Evolutionary conservation across 2,888 invertebrate species (phyloP), one percentile per base, ranked within the genome.

Genomic region (Amphipoea oculea): DNA sequence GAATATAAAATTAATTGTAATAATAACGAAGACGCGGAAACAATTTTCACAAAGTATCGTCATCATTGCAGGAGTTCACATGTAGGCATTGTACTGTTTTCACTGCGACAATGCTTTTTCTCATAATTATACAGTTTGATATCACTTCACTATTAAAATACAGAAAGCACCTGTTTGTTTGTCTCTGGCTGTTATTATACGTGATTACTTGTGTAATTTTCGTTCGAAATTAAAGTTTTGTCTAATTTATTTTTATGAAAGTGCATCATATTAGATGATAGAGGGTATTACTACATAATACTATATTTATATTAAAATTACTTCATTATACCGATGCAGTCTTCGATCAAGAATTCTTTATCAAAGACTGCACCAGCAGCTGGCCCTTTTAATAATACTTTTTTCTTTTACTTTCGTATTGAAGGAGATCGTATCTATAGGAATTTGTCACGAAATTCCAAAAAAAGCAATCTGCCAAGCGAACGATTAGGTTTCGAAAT

Each of bases 31-130:
- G 86, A 91, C 90, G 82, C 90, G 93, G 93, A 93, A 94, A 92
- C 89, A 90, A 91, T 92, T 89, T 87, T 72, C 85, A 70, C 85
- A 80, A 84, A 89, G 86, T 90, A 93, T 94, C 92, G 90, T 76
- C 80, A 88, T 88, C 88, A 85, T 83, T 82, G 89, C 89, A 87
- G 88, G 40, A 81, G 88, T 94, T 94, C 95, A 89, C 94, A 95
- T 91, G 84, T 75, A 69, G 69, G 82, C 91, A 89, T 89, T 90
- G 89, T 87, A 85, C 82, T 80, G 81, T 89, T 92, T 93, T 92
- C 92, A 85, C 93, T 88, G 90, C 76, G 92, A 95, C 94, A 95
- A 95, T 94, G 91, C 87, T 82, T 90, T 89, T 94, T 95, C 96
- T 90, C 95, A 95, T 93, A 92, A 95, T 95, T 94, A 94, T 82